A percentile compares a stretch with the other conserved stretches of the same genome.
Conservation (phyloP, 2,888 invertebrate genomes). For the Dromius quadrimaculatus region DNA sequence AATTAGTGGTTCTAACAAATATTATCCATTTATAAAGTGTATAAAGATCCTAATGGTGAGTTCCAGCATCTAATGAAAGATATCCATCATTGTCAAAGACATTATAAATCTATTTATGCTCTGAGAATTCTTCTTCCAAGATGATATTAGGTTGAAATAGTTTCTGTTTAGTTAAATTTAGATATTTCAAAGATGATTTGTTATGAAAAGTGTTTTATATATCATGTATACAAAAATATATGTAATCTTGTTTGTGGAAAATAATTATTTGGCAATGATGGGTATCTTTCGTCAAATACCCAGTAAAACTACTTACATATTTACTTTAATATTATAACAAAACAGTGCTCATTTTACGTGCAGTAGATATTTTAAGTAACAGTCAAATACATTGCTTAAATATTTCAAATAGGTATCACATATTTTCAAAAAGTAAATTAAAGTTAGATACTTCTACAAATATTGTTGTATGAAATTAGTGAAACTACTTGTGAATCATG, state of each 20-base stretch:
- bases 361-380: constrained; percentile 23
- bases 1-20: constrained; percentile 24
- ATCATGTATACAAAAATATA: too few species aligned
- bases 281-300: constrained; percentile 16
- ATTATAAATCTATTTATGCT: too few species aligned
- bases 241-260: too few species aligned
- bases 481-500: constrained; percentile 25
- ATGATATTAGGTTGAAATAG: too few species aligned
- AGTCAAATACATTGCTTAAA: constrained; percentile 34
- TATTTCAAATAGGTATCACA: constrained; percentile 42
- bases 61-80: constrained; percentile 8
- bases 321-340: constrained; percentile 18
- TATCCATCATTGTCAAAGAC: constrained; percentile 14
- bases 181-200: too few species aligned
- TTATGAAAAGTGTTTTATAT: too few species aligned
- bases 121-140: too few species aligned
- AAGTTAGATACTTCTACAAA: constrained; percentile 17
- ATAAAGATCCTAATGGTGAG: constrained; percentile 41
- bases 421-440: constrained; percentile 39
- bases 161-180: too few species aligned
- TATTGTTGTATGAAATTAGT: constrained; percentile 22
- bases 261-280: not conserved
- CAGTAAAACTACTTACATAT: constrained; percentile 22
- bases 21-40: constrained; percentile 18
- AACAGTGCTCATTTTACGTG: constrained; percentile 30